These are phyloP conservation scores for Ectemnius lituratus DNA, from an alignment of 2,888 invertebrate species.

Conservation along the genomic window DNA sequence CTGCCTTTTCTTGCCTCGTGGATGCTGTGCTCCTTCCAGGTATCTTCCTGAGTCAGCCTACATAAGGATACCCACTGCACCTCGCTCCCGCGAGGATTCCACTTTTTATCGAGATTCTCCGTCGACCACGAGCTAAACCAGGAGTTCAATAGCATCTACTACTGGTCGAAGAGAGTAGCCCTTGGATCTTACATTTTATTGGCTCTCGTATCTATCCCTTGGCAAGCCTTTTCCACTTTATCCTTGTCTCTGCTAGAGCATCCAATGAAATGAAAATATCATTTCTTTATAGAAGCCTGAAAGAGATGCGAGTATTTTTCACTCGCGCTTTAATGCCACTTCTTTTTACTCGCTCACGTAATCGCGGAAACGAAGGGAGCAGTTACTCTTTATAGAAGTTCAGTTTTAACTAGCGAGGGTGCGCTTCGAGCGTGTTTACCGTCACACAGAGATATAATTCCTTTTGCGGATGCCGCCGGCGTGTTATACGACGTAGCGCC, in stretches of 20 bases:
- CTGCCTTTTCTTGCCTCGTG: constrained; percentile 61
- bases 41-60: constrained; percentile 71
- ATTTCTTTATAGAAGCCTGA: too few relatives aligned
- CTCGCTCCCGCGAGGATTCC: constrained; percentile 63
- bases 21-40: constrained; percentile 62
- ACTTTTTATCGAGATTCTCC: constrained; percentile 67
- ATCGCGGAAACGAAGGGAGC: too few relatives aligned
- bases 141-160: constrained; percentile 30
- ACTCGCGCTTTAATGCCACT: too few relatives aligned
- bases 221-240: constrained; percentile 26
- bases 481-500: background rate
- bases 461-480: too few relatives aligned
- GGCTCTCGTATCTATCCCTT: constrained; percentile 57
- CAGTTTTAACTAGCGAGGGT: too few relatives aligned
- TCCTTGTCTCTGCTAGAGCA: background rate
- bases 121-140: constrained; percentile 47
- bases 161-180: constrained; percentile 38
- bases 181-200: constrained; percentile 62
- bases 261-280: too few relatives aligned
- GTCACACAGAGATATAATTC: too few relatives aligned
- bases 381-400: too few relatives aligned
- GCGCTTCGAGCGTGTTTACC: too few relatives aligned
- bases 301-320: too few relatives aligned
- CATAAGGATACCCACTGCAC: constrained; percentile 70
- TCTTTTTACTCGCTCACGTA: too few relatives aligned